Evolutionary conservation across 2,797 vertebrate genomes (phyloP), one percentile per base, ranked within the genome.

Genomic region (Squalus acanthias): DNA sequence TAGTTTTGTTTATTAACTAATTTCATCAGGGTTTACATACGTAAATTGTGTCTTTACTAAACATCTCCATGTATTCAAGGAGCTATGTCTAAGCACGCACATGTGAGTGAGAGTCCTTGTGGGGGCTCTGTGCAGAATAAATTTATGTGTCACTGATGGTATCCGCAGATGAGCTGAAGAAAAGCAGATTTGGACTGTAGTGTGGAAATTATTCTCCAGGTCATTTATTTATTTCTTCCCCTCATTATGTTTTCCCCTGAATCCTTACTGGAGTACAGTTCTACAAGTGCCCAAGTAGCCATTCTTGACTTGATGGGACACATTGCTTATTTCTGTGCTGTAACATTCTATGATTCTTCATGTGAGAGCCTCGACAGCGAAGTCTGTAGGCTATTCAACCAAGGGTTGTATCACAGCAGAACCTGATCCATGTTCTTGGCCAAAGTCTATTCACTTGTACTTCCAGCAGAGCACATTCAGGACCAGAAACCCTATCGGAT

Each of bases 11-110:
- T 93, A 93, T 67, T 93, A 93, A 39, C 65, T 46, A 93, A 93
- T 93, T 67, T 93, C n/a, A 91, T 12, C 13, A 91, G 57, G 88
- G 88, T 91, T 93, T 69, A 93, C n/a, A 93, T 69, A 69, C n/a
- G 39, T 69, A 69, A 85, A 69, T 93, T 69, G 33, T 67, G 65
- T 69, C 33, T 93, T 69, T 69, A 39, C 65, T 46, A 93, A 69
- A 93, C 91, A 93, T 69, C 67, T 46, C 63, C 24, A 69, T n/a
- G 4, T 69, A 93, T 69, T 69, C 63, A 93, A 69, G 22, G 8
- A 69, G 46, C 91, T 93, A 22, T 67, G 65, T 69, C 33, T 67
- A 69, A 67, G 89, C 60, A 50, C 20, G 13, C 13, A 69, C 20
- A 24, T 39, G 6, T n/a, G 63, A 46, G 8, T 82, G 6, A 65